Conservation (phyloP, 1,140 invertebrate genomes). For the Drosophila persimilis region DNA sequence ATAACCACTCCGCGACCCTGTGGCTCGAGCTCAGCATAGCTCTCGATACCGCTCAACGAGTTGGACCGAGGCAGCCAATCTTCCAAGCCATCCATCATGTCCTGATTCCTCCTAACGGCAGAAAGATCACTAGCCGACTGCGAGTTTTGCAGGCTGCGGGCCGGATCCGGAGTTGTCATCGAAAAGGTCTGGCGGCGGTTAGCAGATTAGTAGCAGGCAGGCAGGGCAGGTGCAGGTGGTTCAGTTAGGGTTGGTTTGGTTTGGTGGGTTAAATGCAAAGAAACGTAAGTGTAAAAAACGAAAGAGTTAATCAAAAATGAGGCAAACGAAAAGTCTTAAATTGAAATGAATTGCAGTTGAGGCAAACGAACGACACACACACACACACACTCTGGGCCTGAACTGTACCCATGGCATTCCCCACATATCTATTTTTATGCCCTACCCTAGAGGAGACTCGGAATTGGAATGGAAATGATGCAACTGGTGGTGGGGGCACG, state of each 20-base stretch:
- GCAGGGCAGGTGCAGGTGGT: constrained; percentile 57
- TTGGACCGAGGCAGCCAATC: constrained; percentile 57
- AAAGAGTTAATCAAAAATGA: constrained; percentile 65
- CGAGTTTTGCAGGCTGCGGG: constrained; percentile 57
- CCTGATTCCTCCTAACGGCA: constrained; percentile 21
- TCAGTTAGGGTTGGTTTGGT: constrained; percentile 15
- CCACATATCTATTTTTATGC: constrained; percentile 55
- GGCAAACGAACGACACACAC: constrained; percentile 3
- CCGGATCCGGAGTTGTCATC: constrained; percentile 32
- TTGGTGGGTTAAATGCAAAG: constrained; percentile 70
- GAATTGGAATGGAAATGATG: constrained; percentile 54
- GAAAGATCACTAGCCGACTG: constrained; percentile 64
- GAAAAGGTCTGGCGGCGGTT: constrained; percentile 55
- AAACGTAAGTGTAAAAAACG: constrained; percentile 61
- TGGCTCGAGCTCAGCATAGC: constrained; percentile 32
- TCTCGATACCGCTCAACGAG: constrained; percentile 54
- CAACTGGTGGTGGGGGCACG: constrained; percentile 24
- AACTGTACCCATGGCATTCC: constrained; percentile 39
- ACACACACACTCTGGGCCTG: constrained; percentile 9
- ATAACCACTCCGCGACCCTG: constrained; percentile 35
- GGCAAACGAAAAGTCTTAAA: constrained; percentile 55
- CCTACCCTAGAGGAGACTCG: constrained; percentile 53
- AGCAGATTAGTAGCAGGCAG: constrained; percentile 40
- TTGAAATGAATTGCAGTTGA: constrained; percentile 49
- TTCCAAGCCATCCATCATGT: constrained; percentile 50